Percentiles rank a stretch among this genome's conserved stretches.
Evolutionary conservation across 2,797 vertebrate species (phyloP).

Genomic region (Glossophaga mutica): DNA sequence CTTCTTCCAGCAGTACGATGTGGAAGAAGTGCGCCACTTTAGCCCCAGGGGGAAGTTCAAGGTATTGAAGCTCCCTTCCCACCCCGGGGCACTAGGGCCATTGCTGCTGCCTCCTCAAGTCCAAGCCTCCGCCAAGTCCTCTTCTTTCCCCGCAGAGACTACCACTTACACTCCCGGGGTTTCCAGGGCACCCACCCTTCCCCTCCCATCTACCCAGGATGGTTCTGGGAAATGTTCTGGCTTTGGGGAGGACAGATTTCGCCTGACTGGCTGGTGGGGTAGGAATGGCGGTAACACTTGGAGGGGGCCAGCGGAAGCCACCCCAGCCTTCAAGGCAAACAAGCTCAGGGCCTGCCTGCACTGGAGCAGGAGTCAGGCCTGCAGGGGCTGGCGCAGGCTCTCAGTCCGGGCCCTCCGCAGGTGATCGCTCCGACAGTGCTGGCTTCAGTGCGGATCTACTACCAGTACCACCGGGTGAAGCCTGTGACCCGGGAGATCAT

Average conservation of each 20-base stretch:
- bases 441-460: slow-evolving; percentile 95
- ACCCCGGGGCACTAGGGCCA: too few species aligned
- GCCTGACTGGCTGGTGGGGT: not conserved
- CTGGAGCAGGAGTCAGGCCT: not conserved
- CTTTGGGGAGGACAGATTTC: not conserved
- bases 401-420: slow-evolving; percentile 76
- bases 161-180: too few species aligned
- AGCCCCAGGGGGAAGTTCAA: slow-evolving; percentile 94
- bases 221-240: not conserved
- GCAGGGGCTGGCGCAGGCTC: not conserved
- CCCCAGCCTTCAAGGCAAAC: not conserved
- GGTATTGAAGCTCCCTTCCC: slow-evolving; percentile 80
- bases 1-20: slow-evolving; percentile 96
- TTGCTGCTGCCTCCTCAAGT: not conserved
- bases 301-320: not conserved
- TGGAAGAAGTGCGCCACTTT: slow-evolving; percentile 94
- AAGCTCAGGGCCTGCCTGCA: not conserved
- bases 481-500: slow-evolving; percentile 93
- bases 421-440: slow-evolving; percentile 94
- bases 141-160: too few species aligned
- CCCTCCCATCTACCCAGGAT: too few species aligned
- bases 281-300: not conserved
- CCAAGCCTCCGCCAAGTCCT: not conserved
- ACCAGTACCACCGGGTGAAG: slow-evolving; percentile 92
- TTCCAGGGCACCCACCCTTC: not conserved